These are phyloP conservation scores for Frankliniella fusca DNA, from an alignment of 2,888 invertebrate genomes.

Conservation along the genomic window DNA sequence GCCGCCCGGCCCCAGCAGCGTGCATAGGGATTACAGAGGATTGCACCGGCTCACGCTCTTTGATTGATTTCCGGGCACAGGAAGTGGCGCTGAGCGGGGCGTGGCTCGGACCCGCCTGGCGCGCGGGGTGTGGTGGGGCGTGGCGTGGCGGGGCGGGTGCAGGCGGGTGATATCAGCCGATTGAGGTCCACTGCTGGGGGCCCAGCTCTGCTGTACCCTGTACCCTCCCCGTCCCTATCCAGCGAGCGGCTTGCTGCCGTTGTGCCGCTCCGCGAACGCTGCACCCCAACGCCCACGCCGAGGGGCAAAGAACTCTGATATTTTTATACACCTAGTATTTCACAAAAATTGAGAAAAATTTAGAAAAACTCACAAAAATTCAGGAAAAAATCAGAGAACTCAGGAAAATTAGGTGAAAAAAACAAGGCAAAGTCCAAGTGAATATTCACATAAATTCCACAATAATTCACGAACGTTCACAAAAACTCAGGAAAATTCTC, in stretches of 20 bases:
- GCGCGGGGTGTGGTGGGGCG: background rate
- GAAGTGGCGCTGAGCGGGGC: background rate
- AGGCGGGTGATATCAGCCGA: background rate
- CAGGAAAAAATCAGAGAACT: no score
- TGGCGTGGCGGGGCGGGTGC: background rate
- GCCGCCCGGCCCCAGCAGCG: background rate
- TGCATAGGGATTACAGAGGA: background rate
- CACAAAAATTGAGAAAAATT: no score
- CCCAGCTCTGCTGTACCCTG: background rate
- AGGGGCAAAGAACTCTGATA: no score
- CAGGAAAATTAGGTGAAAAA: no score
- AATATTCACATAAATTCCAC: no score
- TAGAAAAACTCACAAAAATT: no score
- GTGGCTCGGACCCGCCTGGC: background rate
- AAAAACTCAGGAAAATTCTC: no score
- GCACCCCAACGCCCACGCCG: no score
- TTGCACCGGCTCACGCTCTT: constrained; percentile 11
- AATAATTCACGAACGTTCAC: no score
- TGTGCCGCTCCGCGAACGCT: background rate
- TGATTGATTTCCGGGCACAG: constrained; percentile 6
- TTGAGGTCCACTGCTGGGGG: background rate
- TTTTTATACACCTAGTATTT: no score
- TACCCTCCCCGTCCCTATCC: background rate
- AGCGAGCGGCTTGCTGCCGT: background rate
- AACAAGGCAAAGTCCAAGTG: no score